Conservation (phyloP, 2,113 vertebrate genomes). For the Gymnorhina tibicen region DNA sequence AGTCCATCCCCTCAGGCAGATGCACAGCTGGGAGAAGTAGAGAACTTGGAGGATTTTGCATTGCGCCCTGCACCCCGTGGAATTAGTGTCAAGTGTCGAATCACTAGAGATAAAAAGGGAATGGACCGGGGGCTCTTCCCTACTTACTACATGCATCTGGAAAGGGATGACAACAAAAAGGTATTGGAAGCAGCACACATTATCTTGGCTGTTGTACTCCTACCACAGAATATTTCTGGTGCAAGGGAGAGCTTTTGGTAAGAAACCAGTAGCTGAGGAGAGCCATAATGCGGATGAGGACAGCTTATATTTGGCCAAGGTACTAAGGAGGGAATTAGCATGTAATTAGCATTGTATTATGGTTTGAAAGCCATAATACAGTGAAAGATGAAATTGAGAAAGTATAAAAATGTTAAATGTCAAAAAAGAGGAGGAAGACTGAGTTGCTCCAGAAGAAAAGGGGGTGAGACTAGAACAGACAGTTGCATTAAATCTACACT, state of each 20-base stretch:
- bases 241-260: not conserved
- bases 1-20: constrained; percentile 71
- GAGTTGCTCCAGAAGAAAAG: not conserved
- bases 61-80: constrained; percentile 86
- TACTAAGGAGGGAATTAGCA: not conserved
- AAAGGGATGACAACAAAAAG: constrained; percentile 90
- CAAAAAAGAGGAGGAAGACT: not conserved
- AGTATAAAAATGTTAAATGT: not conserved
- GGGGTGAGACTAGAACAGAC: not conserved
- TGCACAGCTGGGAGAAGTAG: constrained; percentile 75
- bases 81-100: constrained; percentile 85
- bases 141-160: constrained; percentile 96
- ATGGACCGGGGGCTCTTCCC: constrained; percentile 95
- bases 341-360: not conserved
- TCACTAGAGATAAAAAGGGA: constrained; percentile 93
- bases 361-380: not conserved
- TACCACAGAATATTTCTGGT: not conserved
- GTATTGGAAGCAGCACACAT: constrained; percentile 58
- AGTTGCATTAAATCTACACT: not conserved
- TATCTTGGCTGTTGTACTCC: not conserved
- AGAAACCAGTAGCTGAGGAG: not conserved
- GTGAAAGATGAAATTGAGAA: not conserved
- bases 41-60: constrained; percentile 88
- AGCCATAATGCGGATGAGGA: not conserved
- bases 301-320: not conserved